phyloP scores from a whole-genome alignment of 2,113 vertebrate species.

The Callipepla squamata region DNA sequence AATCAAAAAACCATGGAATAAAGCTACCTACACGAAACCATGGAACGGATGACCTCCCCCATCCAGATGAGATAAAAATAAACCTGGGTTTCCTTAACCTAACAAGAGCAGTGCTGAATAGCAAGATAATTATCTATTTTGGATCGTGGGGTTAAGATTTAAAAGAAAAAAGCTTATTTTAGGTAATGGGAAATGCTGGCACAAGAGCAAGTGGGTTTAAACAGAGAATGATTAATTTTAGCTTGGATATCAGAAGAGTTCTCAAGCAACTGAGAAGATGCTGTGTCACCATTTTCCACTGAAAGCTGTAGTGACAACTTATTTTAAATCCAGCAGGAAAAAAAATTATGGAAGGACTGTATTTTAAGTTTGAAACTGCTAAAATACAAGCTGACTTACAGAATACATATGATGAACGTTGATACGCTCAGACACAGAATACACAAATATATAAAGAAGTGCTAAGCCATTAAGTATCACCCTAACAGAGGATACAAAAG shows the following conservation, averaged over 20 bases:
- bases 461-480: background rate
- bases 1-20: background rate
- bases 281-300: background rate
- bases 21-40: background rate
- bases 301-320: background rate
- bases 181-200: background rate
- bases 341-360: background rate
- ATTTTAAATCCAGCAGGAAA: background rate
- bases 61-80: slow-evolving; percentile 3
- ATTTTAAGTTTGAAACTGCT: background rate
- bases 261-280: background rate
- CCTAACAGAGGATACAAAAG: background rate
- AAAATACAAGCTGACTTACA: background rate
- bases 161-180: background rate
- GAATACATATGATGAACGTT: background rate
- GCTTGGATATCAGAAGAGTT: background rate
- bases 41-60: background rate
- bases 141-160: background rate
- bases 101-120: background rate
- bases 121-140: background rate
- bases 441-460: background rate
- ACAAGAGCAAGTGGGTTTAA: background rate
- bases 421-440: background rate
- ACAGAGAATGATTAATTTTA: background rate
- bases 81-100: background rate